phyloP scores from a whole-genome alignment of 2,113 vertebrate genomes.

The Elephas maximus region DNA sequence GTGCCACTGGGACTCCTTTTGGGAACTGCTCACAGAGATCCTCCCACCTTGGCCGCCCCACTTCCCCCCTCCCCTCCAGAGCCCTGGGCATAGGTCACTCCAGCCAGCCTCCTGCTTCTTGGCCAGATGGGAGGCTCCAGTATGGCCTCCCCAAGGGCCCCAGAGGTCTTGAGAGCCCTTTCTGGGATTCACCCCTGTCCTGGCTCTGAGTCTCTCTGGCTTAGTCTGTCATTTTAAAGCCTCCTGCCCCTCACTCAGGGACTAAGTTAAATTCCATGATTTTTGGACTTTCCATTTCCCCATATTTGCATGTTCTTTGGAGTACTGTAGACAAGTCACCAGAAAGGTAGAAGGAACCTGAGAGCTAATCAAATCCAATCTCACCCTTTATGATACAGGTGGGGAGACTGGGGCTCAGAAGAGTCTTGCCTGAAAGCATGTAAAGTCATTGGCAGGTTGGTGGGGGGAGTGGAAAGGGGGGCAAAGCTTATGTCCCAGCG shows the following conservation, averaged over 20 bases:
- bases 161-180: background rate
- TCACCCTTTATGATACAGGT: background rate
- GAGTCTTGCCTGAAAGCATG: background rate
- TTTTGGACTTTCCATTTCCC: background rate
- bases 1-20: background rate
- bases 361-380: too few relatives aligned
- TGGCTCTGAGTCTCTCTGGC: background rate
- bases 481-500: background rate
- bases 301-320: background rate
- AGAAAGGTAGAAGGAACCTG: background rate
- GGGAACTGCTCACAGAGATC: background rate
- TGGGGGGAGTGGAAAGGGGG: fast-evolving
- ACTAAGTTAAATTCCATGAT: background rate
- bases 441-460: background rate
- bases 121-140: background rate
- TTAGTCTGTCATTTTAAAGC: background rate
- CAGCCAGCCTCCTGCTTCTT: background rate
- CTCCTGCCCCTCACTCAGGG: background rate
- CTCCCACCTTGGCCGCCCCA: background rate
- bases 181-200: background rate
- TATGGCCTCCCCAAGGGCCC: background rate
- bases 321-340: background rate
- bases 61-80: background rate
- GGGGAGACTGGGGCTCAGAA: background rate
- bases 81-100: background rate